Base-by-base conservation (phyloP, 23 tunicate species). In the Corella eumyota region DNA sequence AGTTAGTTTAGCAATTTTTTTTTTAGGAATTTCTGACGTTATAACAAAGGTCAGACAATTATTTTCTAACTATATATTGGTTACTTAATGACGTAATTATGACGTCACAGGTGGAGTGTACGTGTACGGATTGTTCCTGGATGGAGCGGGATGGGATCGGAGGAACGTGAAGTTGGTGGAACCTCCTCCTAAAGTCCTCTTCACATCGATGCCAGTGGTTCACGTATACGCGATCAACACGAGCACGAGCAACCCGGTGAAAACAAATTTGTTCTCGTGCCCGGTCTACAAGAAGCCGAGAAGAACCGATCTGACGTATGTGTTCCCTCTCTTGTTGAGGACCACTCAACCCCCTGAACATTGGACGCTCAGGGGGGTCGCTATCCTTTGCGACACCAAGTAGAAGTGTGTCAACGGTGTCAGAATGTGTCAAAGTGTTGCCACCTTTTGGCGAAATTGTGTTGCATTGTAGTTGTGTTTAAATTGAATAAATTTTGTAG, bases 241-340 rank as follows among this genome's bases (percentile, higher is more conserved):
- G 47, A 80, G 76, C 19, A 44, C 77, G 26, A 78, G 72, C 1
- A 37, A 40, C 38, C 73, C 58, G 24, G 63, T 60, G 5, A 22
- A 75, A 25, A 71, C 77, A 60, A 75, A 85, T 50, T 32, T 83
- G 27, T 93, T 63, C 78, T 67, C 62, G 2, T 93, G 99, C 47
- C 99, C 99, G 4, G 99, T 93, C 29, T 93, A 93, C 74, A 93
- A 93, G 76, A 93, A 93, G 77, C 99, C 99, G 20, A 56, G 95
- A 1, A 56, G 99, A 19, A 93, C 99, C 46, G 99, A 93, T 56
- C 81, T 93, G 37, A 93, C 99, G 49, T 93, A 65, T 69, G 76
- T 93, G 45, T 85, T 93, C 79, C 72, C 62, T 21, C 65, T 93
- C 35, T 62, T 77, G 37, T 63, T 93, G 32, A 73, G 90, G 30